Evolutionary conservation across 2,888 invertebrate species (phyloP).

Genomic region (Rhagonycha fulva): DNA sequence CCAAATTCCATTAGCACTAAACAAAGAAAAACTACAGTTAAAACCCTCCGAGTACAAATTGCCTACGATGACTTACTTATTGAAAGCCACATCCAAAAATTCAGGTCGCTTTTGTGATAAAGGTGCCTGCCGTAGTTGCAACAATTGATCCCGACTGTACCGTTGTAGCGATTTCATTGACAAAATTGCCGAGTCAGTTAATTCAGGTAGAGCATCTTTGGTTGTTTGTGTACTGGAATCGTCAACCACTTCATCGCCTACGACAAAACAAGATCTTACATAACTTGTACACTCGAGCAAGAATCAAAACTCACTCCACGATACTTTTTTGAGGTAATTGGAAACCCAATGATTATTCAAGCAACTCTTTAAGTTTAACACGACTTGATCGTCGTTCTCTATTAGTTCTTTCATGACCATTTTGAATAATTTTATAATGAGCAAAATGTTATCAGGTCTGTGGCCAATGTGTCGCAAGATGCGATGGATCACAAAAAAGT

Average conservation of each 20-base stretch:
- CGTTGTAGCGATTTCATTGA: conserved; percentile 60
- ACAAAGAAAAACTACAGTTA: background rate
- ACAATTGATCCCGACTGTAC: conserved; percentile 71
- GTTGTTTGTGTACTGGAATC: conserved; percentile 56
- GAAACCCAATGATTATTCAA: background rate
- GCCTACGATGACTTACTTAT: conserved; percentile 56
- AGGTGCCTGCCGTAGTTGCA: conserved; percentile 72
- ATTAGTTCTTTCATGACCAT: background rate
- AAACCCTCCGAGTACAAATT: background rate
- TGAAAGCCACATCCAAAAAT: conserved; percentile 63
- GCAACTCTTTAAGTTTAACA: background rate
- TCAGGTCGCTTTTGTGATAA: conserved; percentile 74
- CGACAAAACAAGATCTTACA: conserved; percentile 10
- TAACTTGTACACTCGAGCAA: background rate
- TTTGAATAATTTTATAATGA: background rate
- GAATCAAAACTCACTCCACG: conserved; percentile 44
- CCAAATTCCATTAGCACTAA: conserved; percentile 56
- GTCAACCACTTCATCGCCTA: conserved; percentile 60
- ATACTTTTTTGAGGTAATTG: conserved; percentile 42
- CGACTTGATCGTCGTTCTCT: background rate
- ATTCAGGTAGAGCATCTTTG: conserved; percentile 48
- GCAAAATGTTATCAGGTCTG: background rate
- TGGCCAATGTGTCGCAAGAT: background rate
- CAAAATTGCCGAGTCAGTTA: conserved; percentile 62
- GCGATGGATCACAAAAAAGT: background rate